Evolutionary conservation across 2,888 invertebrate species (phyloP).

Genomic region (Meiosimyza platycephala): DNA sequence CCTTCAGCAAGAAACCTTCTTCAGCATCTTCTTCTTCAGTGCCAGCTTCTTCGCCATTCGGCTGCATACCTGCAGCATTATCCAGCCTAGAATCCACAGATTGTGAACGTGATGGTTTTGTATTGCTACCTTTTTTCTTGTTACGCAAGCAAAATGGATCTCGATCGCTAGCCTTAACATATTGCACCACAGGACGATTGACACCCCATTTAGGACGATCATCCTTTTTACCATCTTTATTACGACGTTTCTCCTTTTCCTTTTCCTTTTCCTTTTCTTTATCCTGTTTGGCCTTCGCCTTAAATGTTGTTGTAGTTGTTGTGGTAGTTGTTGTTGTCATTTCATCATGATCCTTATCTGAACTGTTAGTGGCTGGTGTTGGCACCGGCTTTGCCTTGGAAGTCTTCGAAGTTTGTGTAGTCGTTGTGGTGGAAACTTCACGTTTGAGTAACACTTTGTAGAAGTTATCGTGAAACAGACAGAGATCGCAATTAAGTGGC

Average conservation of each 20-base stretch:
- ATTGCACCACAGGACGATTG: slow-evolving; percentile 82
- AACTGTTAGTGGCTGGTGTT: slow-evolving; percentile 50
- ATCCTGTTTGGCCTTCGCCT: slow-evolving; percentile 59
- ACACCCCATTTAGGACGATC: slow-evolving; percentile 82
- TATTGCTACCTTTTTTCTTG: slow-evolving; percentile 69
- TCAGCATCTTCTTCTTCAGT: slow-evolving; percentile 44
- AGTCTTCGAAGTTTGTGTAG: slow-evolving; percentile 63
- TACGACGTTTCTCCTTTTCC: slow-evolving; percentile 46
- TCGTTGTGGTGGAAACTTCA: slow-evolving; percentile 66
- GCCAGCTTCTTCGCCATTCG: slow-evolving; percentile 10
- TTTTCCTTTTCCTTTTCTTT: slow-evolving; percentile 59
- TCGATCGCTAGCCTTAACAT: slow-evolving; percentile 90
- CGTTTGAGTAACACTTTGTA: slow-evolving; percentile 65
- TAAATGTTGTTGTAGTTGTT: slow-evolving; percentile 64
- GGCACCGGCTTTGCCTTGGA: slow-evolving; percentile 51
- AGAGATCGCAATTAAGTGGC: slow-evolving; percentile 64
- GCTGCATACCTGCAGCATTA: slow-evolving; percentile 37
- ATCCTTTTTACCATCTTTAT: slow-evolving; percentile 67
- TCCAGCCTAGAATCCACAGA: slow-evolving; percentile 63
- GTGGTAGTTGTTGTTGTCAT: slow-evolving; percentile 64
- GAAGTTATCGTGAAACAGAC: slow-evolving; percentile 65
- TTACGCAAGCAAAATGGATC: slow-evolving; percentile 80
- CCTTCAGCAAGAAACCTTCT: slow-evolving; percentile 62
- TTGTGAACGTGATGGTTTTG: slow-evolving; percentile 71
- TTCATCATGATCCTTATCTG: slow-evolving; percentile 57